Conservation (phyloP, 2,797 vertebrate genomes). For the Darevskia mixta region DNA sequence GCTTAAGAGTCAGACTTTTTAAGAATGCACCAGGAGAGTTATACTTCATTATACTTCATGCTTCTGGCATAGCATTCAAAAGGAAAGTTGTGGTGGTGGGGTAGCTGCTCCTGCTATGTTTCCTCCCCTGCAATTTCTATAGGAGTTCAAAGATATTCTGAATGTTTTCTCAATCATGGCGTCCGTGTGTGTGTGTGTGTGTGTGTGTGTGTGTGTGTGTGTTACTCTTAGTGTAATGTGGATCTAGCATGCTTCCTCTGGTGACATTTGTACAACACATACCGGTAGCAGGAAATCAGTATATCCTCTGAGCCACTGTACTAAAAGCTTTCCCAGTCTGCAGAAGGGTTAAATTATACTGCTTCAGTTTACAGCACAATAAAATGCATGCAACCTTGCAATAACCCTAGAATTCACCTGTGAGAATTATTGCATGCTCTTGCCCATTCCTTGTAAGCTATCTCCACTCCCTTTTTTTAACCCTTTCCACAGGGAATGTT, state of each 20-base stretch:
- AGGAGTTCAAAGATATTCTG: background rate
- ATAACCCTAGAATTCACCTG: background rate
- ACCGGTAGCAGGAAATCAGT: background rate
- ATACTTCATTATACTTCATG: background rate
- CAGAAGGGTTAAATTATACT: conserved; percentile 33
- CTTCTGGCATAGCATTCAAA: background rate
- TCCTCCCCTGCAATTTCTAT: background rate
- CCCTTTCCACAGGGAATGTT: background rate
- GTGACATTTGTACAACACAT: background rate
- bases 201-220: no score
- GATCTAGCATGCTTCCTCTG: conserved; percentile 8
- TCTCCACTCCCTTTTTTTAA: background rate
- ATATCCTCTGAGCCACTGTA: background rate
- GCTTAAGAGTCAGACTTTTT: background rate
- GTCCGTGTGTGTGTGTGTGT: background rate
- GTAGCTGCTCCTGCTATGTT: background rate
- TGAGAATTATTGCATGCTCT: background rate
- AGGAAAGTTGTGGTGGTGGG: background rate
- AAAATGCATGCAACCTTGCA: conserved; percentile 5
- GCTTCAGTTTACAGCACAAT: conserved; percentile 22
- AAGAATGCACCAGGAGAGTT: conserved; percentile 1
- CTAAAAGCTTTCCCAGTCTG: conserved; percentile 23
- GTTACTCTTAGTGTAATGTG: background rate
- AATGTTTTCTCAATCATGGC: background rate
- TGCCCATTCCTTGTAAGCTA: no score